A percentile compares a stretch with the other conserved stretches of the same genome.
These are phyloP conservation scores for Diaprepes abbreviatus DNA, from an alignment of 2,888 invertebrate genomes.

Conservation along the genomic window DNA sequence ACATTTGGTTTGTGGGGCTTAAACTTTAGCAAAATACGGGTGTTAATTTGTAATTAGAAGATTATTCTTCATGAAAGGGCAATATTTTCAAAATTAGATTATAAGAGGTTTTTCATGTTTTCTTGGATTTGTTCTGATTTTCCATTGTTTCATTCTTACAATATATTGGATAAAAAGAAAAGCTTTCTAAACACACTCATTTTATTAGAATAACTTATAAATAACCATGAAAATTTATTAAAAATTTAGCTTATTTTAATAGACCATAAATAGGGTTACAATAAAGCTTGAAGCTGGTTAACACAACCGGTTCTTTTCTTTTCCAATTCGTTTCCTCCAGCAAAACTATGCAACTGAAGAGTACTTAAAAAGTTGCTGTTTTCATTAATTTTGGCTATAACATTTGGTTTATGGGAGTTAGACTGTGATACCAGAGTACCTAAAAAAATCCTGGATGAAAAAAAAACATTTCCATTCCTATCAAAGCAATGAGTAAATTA, in stretches of 20 bases:
- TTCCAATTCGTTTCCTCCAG: conserved; percentile 67
- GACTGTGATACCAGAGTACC: conserved; percentile 65
- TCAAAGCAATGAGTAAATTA: too few relatives aligned
- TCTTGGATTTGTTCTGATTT: too few relatives aligned
- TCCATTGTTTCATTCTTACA: too few relatives aligned
- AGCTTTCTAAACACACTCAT: conserved; percentile 9
- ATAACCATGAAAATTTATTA: conserved; percentile 4
- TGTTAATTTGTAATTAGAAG: too few relatives aligned
- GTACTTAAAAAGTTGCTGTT: conserved; percentile 59
- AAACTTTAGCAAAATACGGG: too few relatives aligned
- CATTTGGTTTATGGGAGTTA: conserved; percentile 58
- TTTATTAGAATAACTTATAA: conserved; percentile 6
- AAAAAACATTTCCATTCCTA: too few relatives aligned
- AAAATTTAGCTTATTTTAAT: conserved; percentile 22
- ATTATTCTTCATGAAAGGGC: too few relatives aligned
- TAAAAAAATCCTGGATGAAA: too few relatives aligned
- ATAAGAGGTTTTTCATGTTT: too few relatives aligned
- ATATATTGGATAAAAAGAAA: too few relatives aligned
- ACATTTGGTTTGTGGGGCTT: conserved; percentile 61
- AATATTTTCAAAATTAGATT: too few relatives aligned
- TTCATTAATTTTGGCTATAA: conserved; percentile 66
- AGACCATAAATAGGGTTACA: conserved; percentile 42
- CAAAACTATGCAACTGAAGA: conserved; percentile 65
- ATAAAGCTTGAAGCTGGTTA: conserved; percentile 57
- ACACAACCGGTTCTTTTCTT: conserved; percentile 67